Evolutionary conservation across 2,888 invertebrate species (phyloP), one percentile per base, ranked within the genome.

Genomic region (Noctua janthina): DNA sequence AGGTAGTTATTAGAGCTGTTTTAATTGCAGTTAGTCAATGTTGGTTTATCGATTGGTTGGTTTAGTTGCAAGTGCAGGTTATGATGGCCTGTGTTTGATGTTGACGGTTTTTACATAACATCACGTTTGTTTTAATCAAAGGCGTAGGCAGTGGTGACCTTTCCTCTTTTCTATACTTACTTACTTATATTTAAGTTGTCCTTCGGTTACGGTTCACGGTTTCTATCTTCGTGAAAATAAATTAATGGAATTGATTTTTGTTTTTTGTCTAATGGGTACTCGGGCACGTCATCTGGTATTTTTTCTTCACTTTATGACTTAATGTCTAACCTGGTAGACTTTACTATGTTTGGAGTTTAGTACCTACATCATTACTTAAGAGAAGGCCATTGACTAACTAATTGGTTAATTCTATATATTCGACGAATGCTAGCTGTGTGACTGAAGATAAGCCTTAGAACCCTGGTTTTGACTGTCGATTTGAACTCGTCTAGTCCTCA

Each of bases 11-110:
- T 83, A 82, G 17, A 39, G 62, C 10, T 8, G n/a, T 64, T 74
- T 72, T 82, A 79, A 86, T 86, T 86, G 70, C 29, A 64, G 54
- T 11, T 46, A 7, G 46, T 43, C 78, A 86, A 68, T 85, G 49
- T 85, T 85, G 69, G 43, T 86, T 51, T 39, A 74, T 68, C 54
- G 85, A 73, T 70, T 54, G 51, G 54, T 43, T 20, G 7, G 1
- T 46, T 23, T 39, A 43, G 66, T 59, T 39, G 56, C 56, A 39
- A 29, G 56, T 73, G 54, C 29, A 29, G 17, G 15, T n/a, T 76
- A 1, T 66, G 51, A 20, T 59, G 74, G 13, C 29, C 4, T 51
- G 20, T 56, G 29, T 17, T 54, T 56, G 6, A n/a, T 69, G 15
- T 56, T 69, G 2, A 35, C 17, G 8, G 35, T 35, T 66, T 66